A percentile compares a stretch with the other conserved stretches of the same genome.
Evolutionary conservation across 2,113 vertebrate genomes (phyloP).

Genomic region (Tragelaphus imberbis): DNA sequence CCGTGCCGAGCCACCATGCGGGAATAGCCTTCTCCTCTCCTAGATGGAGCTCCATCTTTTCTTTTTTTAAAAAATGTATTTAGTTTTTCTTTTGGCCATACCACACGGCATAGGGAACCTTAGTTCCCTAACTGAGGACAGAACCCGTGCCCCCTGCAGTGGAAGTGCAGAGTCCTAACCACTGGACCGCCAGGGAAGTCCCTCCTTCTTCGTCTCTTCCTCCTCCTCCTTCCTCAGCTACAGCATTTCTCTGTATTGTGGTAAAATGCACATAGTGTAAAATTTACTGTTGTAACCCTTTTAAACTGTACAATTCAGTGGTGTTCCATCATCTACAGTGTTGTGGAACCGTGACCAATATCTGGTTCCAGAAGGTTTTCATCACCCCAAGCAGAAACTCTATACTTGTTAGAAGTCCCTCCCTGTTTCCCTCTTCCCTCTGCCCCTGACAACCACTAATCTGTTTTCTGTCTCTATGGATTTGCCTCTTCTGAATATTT

Average conservation of each 20-base stretch:
- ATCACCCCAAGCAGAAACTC: not conserved
- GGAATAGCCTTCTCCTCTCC: not conserved
- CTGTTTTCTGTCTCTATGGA: not conserved
- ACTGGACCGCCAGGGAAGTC: not conserved
- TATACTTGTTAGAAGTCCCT: not conserved
- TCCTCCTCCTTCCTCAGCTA: not conserved
- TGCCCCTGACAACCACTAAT: not conserved
- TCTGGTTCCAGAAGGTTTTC: not conserved
- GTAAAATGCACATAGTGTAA: not conserved
- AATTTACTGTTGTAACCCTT: not conserved
- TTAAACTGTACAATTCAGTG: not conserved
- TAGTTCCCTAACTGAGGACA: not conserved
- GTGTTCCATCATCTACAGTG: no score
- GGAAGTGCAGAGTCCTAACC: not conserved
- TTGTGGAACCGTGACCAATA: not conserved
- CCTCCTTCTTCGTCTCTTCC: not conserved
- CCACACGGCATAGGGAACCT: not conserved
- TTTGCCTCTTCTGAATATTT: not conserved
- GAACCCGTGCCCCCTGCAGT: not conserved
- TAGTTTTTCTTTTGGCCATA: not conserved
- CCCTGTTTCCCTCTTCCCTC: not conserved
- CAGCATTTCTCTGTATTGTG: not conserved
- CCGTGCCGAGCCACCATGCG: rapidly evolving
- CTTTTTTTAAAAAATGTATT: not conserved
- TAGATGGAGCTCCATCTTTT: not conserved